Conservation (phyloP, 2,113 vertebrate genomes). For the Phaetusa simplex region DNA sequence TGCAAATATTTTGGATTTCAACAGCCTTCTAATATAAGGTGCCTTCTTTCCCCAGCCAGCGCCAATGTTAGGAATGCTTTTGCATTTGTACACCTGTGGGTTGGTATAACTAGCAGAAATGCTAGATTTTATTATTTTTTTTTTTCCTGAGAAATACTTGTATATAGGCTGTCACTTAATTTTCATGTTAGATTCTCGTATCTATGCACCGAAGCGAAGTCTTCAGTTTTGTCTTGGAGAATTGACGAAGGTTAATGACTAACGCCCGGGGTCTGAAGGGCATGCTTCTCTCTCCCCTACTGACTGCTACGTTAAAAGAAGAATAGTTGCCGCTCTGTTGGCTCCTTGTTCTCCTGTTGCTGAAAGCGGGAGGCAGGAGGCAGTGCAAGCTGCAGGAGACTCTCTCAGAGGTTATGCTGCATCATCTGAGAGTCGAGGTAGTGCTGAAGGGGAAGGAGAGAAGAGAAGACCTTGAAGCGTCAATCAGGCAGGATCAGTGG, state of each 20-base stretch:
- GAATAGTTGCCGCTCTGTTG: not conserved
- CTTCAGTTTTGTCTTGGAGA: not conserved
- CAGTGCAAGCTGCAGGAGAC: not conserved
- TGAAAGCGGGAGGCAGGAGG: not conserved
- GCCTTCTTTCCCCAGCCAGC: not conserved
- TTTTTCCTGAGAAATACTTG: not conserved
- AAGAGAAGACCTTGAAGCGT: not conserved
- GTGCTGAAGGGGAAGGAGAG: not conserved
- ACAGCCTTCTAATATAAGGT: not conserved
- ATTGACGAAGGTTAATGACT: not conserved
- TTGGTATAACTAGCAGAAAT: not conserved
- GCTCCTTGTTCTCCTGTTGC: not conserved
- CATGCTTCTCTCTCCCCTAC: not conserved
- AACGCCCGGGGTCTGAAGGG: not conserved
- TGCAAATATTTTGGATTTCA: not conserved
- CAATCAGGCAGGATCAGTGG: not conserved
- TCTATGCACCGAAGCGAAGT: not conserved
- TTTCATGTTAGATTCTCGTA: not conserved
- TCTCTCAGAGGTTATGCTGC: not conserved
- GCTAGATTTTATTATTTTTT: not conserved
- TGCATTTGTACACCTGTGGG: not conserved
- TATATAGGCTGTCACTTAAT: not conserved
- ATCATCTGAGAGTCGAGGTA: not conserved
- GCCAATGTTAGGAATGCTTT: not conserved
- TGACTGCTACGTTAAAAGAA: not conserved